Conservation (phyloP, 2,113 vertebrate genomes). For the Seriola dumerili region DNA sequence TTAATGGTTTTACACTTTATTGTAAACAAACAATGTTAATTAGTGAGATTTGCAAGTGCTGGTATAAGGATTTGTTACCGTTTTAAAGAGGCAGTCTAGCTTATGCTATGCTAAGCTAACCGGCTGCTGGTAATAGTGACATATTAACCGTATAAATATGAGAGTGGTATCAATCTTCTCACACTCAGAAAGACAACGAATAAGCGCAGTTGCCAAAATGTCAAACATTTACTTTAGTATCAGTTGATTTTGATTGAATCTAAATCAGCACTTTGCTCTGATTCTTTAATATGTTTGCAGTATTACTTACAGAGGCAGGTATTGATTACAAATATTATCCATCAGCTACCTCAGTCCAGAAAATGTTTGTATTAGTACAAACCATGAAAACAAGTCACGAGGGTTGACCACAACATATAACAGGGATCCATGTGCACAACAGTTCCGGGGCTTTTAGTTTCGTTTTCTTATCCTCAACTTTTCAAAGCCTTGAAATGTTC, state of each 20-base stretch:
- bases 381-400: background rate
- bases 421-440: background rate
- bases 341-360: background rate
- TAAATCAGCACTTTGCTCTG: too few relatives aligned
- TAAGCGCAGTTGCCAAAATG: too few relatives aligned
- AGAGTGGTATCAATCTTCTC: background rate
- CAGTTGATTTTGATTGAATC: background rate
- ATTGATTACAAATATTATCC: background rate
- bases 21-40: too few relatives aligned
- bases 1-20: too few relatives aligned
- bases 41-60: background rate
- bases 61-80: background rate
- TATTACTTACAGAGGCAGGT: background rate
- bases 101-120: background rate
- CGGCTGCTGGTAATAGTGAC: background rate
- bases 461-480: background rate
- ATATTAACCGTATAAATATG: background rate
- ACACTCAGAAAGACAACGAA: background rate
- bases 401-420: slow-evolving; percentile 4
- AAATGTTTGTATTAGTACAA: background rate
- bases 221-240: background rate
- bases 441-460: background rate
- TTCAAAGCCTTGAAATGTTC: background rate
- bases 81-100: background rate
- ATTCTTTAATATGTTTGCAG: background rate